A percentile compares a stretch with the other conserved stretches of the same genome.
Conservation (phyloP, 2,888 invertebrate genomes). For the Phaonia tiefii region DNA sequence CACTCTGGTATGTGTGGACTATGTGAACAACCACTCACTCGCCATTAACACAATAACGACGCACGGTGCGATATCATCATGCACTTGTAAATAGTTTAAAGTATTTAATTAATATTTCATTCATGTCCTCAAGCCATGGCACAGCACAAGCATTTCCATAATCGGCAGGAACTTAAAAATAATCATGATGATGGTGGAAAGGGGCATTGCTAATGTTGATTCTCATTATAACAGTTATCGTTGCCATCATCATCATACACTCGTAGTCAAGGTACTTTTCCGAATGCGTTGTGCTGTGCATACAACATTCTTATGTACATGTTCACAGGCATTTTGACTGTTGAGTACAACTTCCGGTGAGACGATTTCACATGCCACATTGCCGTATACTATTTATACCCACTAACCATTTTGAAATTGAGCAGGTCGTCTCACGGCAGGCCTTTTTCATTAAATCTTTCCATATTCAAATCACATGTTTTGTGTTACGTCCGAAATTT, state of each 20-base stretch:
- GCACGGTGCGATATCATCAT: conserved; percentile 2
- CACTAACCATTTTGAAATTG: too few species aligned
- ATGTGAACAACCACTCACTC: background rate
- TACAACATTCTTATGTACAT: too few species aligned
- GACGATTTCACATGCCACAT: conserved; percentile 11
- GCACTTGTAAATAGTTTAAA: conserved; percentile 16
- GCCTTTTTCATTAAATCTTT: too few species aligned
- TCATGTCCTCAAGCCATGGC: conserved; percentile 33
- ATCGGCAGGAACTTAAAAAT: conserved; percentile 1
- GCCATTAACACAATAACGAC: background rate
- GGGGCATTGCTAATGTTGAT: background rate
- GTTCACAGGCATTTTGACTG: too few species aligned
- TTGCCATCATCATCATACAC: background rate
- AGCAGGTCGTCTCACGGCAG: too few species aligned
- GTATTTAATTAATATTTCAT: conserved; percentile 46
- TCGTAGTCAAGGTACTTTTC: background rate
- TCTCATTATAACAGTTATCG: background rate
- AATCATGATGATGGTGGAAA: background rate
- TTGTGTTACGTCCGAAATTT: too few species aligned
- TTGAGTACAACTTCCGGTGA: conserved; percentile 15
- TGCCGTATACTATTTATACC: background rate
- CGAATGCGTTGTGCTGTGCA: too few species aligned
- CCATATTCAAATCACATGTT: too few species aligned
- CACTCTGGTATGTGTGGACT: background rate
- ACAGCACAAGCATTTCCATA: conserved; percentile 4